A percentile compares a stretch with the other conserved stretches of the same genome.
These are phyloP conservation scores for Strix aluco DNA, from an alignment of 2,113 vertebrate species.

Conservation along the genomic window DNA sequence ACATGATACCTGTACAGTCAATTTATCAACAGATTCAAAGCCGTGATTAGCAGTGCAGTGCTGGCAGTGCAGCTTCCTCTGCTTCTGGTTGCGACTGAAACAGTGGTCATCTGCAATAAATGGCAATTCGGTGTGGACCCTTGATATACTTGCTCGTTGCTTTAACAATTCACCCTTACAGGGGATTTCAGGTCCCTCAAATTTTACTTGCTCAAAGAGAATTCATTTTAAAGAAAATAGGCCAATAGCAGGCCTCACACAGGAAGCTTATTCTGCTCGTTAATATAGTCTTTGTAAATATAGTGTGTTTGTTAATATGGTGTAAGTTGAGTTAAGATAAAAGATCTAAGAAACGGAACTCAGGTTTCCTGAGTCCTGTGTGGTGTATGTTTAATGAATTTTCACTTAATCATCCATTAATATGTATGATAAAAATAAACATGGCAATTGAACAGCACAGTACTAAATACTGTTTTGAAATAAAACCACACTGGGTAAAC, in stretches of 20 bases:
- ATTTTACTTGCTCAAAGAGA: neutral
- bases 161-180: neutral
- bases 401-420: conserved; percentile 34
- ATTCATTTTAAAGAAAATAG: fast-evolving
- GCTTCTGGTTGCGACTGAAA: neutral
- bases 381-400: conserved; percentile 18
- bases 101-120: neutral
- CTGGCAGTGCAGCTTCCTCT: neutral
- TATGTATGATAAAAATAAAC: conserved; percentile 16
- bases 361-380: neutral
- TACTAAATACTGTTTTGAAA: conserved; percentile 11
- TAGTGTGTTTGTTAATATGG: neutral
- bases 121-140: fast-evolving
- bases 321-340: neutral
- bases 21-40: neutral
- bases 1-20: neutral
- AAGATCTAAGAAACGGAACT: neutral
- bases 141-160: neutral
- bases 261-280: neutral
- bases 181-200: neutral
- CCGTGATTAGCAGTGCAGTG: neutral
- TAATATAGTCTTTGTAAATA: neutral
- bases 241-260: neutral
- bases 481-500: conserved; percentile 3
- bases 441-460: neutral